Percentiles rank a stretch among this genome's conserved stretches.
Evolutionary conservation across 2,113 vertebrate species (phyloP).

Genomic region (Cyphotilapia sp.): DNA sequence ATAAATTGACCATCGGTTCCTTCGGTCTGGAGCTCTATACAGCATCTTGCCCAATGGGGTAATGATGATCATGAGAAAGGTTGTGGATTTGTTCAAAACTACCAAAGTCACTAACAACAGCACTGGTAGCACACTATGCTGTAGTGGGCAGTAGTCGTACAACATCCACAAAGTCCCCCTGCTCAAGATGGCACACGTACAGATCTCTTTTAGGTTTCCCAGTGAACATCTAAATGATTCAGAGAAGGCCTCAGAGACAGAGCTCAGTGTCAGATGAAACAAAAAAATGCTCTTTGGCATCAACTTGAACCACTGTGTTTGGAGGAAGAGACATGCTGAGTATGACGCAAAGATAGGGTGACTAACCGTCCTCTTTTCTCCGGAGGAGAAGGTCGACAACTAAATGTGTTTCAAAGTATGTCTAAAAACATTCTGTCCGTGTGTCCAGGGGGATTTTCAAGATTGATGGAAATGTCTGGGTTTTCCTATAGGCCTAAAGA

Average conservation of each 20-base stretch:
- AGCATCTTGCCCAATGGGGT: not conserved
- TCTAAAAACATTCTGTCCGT: not conserved
- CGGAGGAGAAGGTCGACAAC: not conserved
- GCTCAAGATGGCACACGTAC: not conserved
- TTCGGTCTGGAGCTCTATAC: rapidly evolving
- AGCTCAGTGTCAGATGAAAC: not conserved
- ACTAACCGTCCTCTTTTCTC: not conserved
- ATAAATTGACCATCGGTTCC: not conserved
- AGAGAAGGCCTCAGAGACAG: not conserved
- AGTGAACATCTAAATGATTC: not conserved
- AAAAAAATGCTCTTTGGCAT: not conserved
- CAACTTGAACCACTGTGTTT: not conserved
- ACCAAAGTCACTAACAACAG: not conserved
- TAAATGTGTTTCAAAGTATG: not conserved
- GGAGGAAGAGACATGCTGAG: not conserved
- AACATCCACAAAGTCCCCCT: not conserved
- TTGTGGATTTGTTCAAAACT: not conserved
- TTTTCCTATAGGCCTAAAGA: not conserved
- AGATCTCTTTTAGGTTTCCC: not conserved
- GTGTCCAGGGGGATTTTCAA: not conserved
- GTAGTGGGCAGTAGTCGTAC: not conserved
- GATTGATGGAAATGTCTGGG: not conserved
- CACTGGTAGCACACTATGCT: not conserved
- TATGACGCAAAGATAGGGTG: not conserved
- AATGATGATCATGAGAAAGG: not conserved